A percentile compares a stretch with the other conserved stretches of the same genome.
Evolutionary conservation across 2,888 invertebrate genomes (phyloP).

Genomic region (Apodemia duryi): DNA sequence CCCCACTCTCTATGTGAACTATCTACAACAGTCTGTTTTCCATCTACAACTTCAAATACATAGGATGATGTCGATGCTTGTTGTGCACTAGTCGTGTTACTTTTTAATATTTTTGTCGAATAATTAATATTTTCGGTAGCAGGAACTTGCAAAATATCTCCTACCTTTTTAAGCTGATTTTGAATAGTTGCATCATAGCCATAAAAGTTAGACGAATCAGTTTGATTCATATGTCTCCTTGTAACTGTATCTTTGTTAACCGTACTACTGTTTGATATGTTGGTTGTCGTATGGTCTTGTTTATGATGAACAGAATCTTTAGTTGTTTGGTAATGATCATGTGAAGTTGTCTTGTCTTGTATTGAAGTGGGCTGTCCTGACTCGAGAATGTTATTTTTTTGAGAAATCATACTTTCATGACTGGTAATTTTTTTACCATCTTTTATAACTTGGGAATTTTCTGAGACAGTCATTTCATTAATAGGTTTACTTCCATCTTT

Average conservation of each 20-base stretch:
- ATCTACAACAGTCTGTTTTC: slow-evolving; percentile 80
- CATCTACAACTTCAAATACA: slow-evolving; percentile 81
- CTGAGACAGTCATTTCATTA: slow-evolving; percentile 55
- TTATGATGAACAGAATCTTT: slow-evolving; percentile 11
- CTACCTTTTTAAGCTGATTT: slow-evolving; percentile 66
- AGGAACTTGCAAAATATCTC: slow-evolving; percentile 61
- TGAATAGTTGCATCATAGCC: slow-evolving; percentile 68
- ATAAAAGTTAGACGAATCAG: slow-evolving; percentile 69
- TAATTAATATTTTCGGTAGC: slow-evolving; percentile 59
- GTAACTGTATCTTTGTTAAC: slow-evolving; percentile 32
- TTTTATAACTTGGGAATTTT: slow-evolving; percentile 63
- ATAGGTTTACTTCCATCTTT: slow-evolving; percentile 62
- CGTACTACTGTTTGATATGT: slow-evolving; percentile 19
- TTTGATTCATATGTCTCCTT: slow-evolving; percentile 52
- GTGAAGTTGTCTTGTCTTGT: slow-evolving; percentile 46
- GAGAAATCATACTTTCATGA: slow-evolving; percentile 58
- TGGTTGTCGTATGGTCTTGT: slow-evolving; percentile 12
- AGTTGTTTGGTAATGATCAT: slow-evolving; percentile 19
- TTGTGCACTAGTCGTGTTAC: slow-evolving; percentile 77
- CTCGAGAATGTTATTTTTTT: slow-evolving; percentile 61
- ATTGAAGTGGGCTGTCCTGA: slow-evolving; percentile 50
- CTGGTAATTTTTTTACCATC: slow-evolving; percentile 63
- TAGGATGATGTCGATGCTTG: slow-evolving; percentile 82
- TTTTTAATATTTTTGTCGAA: slow-evolving; percentile 74
- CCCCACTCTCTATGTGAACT: slow-evolving; percentile 80